These are phyloP conservation scores for Gambelia wislizenii DNA, from an alignment of 2,797 vertebrate genomes.

Conservation along the genomic window DNA sequence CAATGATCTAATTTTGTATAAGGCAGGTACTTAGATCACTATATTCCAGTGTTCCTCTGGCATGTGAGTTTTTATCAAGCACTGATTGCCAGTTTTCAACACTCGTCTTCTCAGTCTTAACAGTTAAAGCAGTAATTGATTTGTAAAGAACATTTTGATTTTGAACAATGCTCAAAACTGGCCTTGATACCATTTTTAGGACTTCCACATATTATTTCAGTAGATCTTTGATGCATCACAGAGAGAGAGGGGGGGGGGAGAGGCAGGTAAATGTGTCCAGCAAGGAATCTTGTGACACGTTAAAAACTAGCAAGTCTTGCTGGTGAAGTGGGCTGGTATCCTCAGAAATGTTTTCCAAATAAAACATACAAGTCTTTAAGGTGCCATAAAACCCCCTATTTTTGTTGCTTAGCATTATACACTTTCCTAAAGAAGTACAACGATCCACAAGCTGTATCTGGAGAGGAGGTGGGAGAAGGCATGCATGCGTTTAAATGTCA, in stretches of 20 bases:
- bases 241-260: rapidly evolving
- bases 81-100: background rate
- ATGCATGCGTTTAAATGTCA: background rate
- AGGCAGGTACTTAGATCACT: background rate
- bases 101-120: background rate
- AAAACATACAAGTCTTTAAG: too few relatives aligned
- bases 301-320: too few relatives aligned
- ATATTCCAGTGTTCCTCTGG: background rate
- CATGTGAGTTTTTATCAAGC: background rate
- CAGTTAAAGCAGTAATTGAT: background rate
- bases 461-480: background rate
- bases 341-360: too few relatives aligned
- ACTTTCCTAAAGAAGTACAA: conserved; percentile 13
- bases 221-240: background rate
- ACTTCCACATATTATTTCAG: background rate
- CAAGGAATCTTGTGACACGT: background rate
- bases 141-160: background rate
- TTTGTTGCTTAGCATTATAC: background rate
- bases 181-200: background rate
- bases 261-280: background rate
- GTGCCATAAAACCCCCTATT: too few relatives aligned
- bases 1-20: background rate
- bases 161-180: background rate
- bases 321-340: too few relatives aligned
- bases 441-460: background rate